Evolutionary conservation across 2,888 invertebrate genomes (phyloP).

Genomic region (Agriopis marginaria): DNA sequence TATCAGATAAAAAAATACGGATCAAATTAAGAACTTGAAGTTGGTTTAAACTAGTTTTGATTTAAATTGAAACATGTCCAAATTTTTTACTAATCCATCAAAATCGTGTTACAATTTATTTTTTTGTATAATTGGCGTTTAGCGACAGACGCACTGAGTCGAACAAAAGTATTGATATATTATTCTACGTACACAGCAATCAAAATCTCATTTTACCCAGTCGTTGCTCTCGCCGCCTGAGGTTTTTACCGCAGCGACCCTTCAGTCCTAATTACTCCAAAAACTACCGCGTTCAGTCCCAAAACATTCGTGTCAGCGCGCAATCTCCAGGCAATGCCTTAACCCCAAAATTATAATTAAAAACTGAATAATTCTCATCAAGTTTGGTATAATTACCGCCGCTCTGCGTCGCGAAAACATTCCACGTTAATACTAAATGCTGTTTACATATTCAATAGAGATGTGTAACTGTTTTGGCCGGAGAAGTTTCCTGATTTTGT

Average conservation of each 20-base stretch:
- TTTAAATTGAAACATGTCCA: too few relatives aligned
- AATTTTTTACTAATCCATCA: neutral
- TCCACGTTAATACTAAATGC: constrained; percentile 53
- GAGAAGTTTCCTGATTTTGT: neutral
- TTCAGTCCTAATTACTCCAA: constrained; percentile 20
- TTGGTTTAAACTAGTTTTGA: too few relatives aligned
- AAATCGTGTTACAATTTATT: too few relatives aligned
- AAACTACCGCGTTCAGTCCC: constrained; percentile 33
- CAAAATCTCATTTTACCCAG: neutral
- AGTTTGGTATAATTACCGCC: constrained; percentile 53
- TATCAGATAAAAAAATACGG: too few relatives aligned
- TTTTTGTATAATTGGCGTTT: too few relatives aligned
- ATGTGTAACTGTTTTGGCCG: neutral
- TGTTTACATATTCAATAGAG: constrained; percentile 43
- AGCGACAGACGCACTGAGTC: neutral
- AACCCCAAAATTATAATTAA: constrained; percentile 56
- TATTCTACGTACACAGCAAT: neutral
- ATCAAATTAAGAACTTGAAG: too few relatives aligned
- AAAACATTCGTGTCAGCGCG: constrained; percentile 36
- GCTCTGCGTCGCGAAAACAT: constrained; percentile 47
- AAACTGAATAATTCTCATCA: constrained; percentile 58
- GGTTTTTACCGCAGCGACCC: constrained; percentile 10
- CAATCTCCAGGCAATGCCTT: constrained; percentile 45
- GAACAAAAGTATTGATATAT: neutral
- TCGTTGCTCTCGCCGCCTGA: neutral